These are phyloP conservation scores for Sarcophilus harrisii DNA, from an alignment of 2,797 vertebrate species.

Conservation along the genomic window DNA sequence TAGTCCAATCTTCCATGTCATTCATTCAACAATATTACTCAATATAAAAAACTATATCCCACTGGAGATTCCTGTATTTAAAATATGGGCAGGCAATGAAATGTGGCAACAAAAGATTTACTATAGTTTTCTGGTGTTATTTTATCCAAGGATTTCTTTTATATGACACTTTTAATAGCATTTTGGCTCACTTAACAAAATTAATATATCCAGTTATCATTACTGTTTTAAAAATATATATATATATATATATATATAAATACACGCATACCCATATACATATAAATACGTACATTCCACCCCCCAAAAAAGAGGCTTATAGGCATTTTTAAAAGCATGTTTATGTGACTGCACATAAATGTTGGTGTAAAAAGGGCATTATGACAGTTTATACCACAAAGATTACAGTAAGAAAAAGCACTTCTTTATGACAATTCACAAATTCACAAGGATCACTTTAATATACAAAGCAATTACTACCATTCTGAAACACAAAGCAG, in stretches of 20 bases:
- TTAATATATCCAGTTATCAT: slow-evolving; percentile 17
- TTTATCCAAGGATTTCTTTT: slow-evolving; percentile 27
- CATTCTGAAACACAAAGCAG: slow-evolving; percentile 88
- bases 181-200: slow-evolving; percentile 60
- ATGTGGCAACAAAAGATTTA: slow-evolving; percentile 31
- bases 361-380: slow-evolving; percentile 89
- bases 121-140: slow-evolving; percentile 31
- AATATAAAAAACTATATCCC: slow-evolving; percentile 27
- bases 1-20: neutral
- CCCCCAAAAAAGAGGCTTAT: slow-evolving; percentile 84
- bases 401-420: slow-evolving; percentile 90
- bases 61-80: slow-evolving; percentile 14
- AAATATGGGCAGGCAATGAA: slow-evolving; percentile 29
- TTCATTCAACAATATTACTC: neutral
- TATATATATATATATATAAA: slow-evolving; percentile 8
- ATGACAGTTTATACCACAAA: slow-evolving; percentile 89
- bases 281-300: slow-evolving; percentile 1
- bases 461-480: slow-evolving; percentile 90
- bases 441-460: slow-evolving; percentile 91
- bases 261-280: slow-evolving; percentile 20
- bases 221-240: neutral
- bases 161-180: slow-evolving; percentile 27
- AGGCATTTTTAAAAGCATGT: slow-evolving; percentile 87
- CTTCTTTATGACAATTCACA: slow-evolving; percentile 89
- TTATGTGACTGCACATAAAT: slow-evolving; percentile 89